These are phyloP conservation scores for Epiblema foenella DNA, from an alignment of 2,888 invertebrate species.

Conservation along the genomic window DNA sequence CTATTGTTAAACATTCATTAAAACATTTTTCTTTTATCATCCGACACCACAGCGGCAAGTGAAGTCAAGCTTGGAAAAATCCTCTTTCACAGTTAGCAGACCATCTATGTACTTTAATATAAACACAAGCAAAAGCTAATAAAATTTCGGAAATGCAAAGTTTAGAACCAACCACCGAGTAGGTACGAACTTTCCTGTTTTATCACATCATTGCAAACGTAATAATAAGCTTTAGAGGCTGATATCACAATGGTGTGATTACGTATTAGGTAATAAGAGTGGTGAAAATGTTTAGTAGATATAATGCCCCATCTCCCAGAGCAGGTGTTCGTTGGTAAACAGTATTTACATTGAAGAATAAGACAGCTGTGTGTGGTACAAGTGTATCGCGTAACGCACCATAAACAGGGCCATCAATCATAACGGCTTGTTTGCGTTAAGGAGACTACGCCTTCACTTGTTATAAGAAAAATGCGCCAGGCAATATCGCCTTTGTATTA, in stretches of 20 bases:
- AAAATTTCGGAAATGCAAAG: no score
- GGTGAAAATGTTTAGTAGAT: no score
- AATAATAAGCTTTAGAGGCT: no score
- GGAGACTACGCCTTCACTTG: conserved; percentile 36
- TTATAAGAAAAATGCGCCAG: conserved; percentile 40
- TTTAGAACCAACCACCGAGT: no score
- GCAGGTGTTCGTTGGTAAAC: neutral
- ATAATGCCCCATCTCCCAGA: neutral
- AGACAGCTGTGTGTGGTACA: conserved; percentile 23
- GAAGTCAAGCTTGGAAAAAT: neutral
- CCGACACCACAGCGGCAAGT: neutral
- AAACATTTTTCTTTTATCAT: neutral
- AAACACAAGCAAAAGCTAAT: no score
- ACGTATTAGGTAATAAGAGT: no score
- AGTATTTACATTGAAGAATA: neutral
- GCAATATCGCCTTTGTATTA: conserved; percentile 37
- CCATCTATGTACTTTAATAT: no score
- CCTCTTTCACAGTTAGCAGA: neutral
- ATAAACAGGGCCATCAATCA: conserved; percentile 44
- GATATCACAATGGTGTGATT: no score
- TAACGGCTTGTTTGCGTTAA: conserved; percentile 36
- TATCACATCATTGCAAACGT: no score
- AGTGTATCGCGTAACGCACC: conserved; percentile 41
- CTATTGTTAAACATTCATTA: neutral
- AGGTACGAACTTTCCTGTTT: no score